phyloP scores from a whole-genome alignment of 2,888 invertebrate genomes.

The Tridacna crocea region DNA sequence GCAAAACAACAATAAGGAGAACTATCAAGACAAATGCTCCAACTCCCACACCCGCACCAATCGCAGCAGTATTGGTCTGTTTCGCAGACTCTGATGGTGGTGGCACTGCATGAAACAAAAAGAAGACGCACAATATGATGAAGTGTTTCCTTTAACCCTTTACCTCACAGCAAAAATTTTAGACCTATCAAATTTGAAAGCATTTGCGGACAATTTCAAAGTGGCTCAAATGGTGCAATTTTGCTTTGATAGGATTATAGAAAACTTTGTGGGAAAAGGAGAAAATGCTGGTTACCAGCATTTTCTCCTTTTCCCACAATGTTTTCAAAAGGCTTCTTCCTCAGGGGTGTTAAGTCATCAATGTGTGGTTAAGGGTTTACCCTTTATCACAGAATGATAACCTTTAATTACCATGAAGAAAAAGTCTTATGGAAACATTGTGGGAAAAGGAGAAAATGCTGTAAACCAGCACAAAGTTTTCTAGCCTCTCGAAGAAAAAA shows the following conservation, averaged over 20 bases:
- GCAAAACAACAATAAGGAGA: background rate
- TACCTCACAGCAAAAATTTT: background rate
- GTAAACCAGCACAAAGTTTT: no score
- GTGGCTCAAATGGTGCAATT: no score
- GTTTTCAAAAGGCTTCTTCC: no score
- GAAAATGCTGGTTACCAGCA: background rate
- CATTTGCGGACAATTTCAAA: no score
- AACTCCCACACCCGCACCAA: conserved; percentile 2
- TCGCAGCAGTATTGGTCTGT: background rate
- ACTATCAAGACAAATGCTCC: conserved; percentile 1
- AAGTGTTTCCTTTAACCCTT: background rate
- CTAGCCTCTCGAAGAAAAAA: no score
- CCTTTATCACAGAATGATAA: no score
- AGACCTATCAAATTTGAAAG: no score
- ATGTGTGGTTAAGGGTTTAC: no score
- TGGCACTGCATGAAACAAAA: background rate
- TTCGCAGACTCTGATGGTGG: background rate
- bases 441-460: no score
- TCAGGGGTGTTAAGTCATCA: no score
- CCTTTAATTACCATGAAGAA: no score
- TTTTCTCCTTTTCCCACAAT: background rate
- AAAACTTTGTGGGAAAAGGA: background rate
- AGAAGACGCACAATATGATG: background rate
- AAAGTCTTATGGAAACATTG: no score
- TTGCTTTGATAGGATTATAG: background rate